phyloP scores from a whole-genome alignment of 2,113 vertebrate genomes.

The Chlorocebus sabaeus region DNA sequence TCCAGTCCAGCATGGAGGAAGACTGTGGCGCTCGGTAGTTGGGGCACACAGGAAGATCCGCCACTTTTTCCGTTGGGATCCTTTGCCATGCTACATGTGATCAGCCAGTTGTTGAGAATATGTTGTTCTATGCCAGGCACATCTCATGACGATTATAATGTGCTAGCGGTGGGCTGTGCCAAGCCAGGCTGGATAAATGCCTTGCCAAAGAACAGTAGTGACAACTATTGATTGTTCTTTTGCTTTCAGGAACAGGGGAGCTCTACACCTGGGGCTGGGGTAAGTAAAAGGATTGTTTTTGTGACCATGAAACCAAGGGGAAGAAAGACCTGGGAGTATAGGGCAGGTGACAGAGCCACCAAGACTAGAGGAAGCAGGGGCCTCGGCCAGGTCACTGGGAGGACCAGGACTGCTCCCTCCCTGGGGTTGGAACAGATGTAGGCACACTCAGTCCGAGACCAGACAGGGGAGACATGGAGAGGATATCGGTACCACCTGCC shows the following conservation, averaged over 20 bases:
- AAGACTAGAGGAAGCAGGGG: neutral
- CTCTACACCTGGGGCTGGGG: slow-evolving; percentile 99
- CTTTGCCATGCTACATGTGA: neutral
- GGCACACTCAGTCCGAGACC: neutral
- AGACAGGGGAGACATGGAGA: neutral
- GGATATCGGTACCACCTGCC: neutral
- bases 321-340: neutral
- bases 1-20: neutral
- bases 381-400: neutral
- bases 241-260: slow-evolving; percentile 86
- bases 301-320: neutral
- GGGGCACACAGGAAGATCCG: neutral
- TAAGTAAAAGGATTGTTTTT: slow-evolving; percentile 79
- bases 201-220: neutral
- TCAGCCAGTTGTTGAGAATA: neutral
- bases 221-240: neutral
- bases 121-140: neutral
- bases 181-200: too few species aligned
- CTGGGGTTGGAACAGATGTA: neutral
- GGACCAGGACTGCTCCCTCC: rapidly evolving
- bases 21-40: neutral
- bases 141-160: rapidly evolving
- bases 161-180: neutral
- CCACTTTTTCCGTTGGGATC: too few species aligned
- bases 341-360: neutral